Base-by-base conservation (phyloP, 2,797 vertebrate species). In the Karalla daura region DNA sequence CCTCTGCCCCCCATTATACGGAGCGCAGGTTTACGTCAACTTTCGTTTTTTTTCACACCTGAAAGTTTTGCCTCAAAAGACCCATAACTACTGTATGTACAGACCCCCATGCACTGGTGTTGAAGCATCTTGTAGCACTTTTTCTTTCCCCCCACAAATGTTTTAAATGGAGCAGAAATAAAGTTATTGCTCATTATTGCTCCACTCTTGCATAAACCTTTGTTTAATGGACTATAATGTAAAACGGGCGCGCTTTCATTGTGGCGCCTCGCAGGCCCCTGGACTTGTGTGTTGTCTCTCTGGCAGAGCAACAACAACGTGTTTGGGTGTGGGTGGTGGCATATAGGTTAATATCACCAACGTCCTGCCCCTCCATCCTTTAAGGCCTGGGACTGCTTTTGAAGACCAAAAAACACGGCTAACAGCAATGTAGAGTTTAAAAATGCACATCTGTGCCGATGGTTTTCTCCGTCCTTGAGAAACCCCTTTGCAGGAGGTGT, bases 271-370 rank as follows among this genome's bases (percentile, higher is more conserved):
- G 24, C 17, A 17, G 15, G n/a, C 30, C 36, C 36, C 18, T 3
- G 11, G 24, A 45, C 24, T 45, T 37, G n/a, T 35, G 15, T 51
- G 18, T 40, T 59, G 23, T 60, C 27, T 51, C 23, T 11, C 0
- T 44, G 41, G 12, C 43, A 64, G 59, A 60, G 5, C n/a, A 47
- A 2, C 59, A 59, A 27, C 40, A 41, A 21, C 18, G 32, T 35
- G 37, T 49, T 63, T 47, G 39, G 18, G 37, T 46, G 39, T 55
- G 32, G 27, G 23, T 37, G 40, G 40, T 49, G 33, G 54, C 5
- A n/a, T 50, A 39, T 23, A 21, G 33, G 33, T 40, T 5, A n/a
- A n/a, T n/a, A n/a, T n/a, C n/a, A n/a, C n/a, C n/a, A n/a, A n/a
- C n/a, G n/a, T 27, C 27, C 17, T 20, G 17, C 35, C 18, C 45